Evolutionary conservation across 2,797 vertebrate species (phyloP).

Genomic region (Bothrops alternatus): DNA sequence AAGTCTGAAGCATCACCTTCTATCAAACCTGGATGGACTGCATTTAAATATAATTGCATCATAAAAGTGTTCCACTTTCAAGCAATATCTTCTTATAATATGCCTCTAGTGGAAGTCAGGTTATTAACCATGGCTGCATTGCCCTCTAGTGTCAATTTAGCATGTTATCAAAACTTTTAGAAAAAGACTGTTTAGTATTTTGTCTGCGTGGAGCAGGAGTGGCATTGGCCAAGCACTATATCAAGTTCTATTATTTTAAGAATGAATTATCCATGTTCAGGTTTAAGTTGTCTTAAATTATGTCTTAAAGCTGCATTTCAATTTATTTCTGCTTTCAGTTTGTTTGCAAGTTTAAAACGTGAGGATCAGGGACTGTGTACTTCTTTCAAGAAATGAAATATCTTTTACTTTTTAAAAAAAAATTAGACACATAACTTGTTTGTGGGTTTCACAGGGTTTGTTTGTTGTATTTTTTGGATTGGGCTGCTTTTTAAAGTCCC

Average conservation of each 20-base stretch:
- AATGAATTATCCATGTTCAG: not conserved
- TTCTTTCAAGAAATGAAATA: not conserved
- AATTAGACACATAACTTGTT: not conserved
- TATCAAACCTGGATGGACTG: not conserved
- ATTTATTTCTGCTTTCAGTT: not conserved
- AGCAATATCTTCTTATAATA: not conserved
- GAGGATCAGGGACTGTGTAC: not conserved
- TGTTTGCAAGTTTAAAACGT: not conserved
- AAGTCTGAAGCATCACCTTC: not conserved
- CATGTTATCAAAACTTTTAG: not conserved
- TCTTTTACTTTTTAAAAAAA: not conserved
- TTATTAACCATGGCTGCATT: not conserved
- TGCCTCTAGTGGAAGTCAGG: not conserved
- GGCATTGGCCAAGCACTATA: not conserved
- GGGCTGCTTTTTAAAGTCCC: not conserved
- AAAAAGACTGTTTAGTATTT: not conserved
- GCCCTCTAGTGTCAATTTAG: conserved; percentile 25
- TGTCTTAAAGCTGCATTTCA: not conserved
- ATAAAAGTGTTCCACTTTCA: not conserved
- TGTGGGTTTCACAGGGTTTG: not conserved
- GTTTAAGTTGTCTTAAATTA: not conserved
- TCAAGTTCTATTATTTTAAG: not conserved
- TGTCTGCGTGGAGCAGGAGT: not conserved
- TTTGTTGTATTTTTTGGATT: not conserved
- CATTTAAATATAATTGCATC: not conserved